Conservation (phyloP, 2,888 invertebrate genomes). For the Heliothis peltigera region DNA sequence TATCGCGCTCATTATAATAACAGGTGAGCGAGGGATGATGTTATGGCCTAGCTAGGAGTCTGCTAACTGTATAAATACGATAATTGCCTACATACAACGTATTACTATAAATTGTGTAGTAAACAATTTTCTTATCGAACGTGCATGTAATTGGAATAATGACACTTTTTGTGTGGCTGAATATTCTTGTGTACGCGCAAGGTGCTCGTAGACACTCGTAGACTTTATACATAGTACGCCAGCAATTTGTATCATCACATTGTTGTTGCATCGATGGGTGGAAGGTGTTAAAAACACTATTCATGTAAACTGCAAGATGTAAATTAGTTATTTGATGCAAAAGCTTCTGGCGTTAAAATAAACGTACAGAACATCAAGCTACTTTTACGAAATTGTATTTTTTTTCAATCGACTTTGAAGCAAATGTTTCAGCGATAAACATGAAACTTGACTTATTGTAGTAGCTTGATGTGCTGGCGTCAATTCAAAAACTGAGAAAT, state of each 20-base stretch:
- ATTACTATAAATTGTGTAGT: constrained; percentile 54
- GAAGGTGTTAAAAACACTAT: constrained; percentile 34
- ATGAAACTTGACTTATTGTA: too few relatives aligned
- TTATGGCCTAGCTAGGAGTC: constrained; percentile 55
- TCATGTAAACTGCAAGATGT: constrained; percentile 15
- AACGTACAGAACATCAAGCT: too few relatives aligned
- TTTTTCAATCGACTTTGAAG: too few relatives aligned
- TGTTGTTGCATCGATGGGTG: constrained; percentile 22
- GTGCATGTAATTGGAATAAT: constrained; percentile 55
- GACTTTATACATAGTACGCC: constrained; percentile 6
- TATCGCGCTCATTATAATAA: constrained; percentile 63
- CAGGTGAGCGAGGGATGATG: constrained; percentile 78
- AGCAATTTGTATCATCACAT: constrained; percentile 30
- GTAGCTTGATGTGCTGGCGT: too few relatives aligned
- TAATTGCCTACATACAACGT: constrained; percentile 37
- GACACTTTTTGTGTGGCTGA: constrained; percentile 37
- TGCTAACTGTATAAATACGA: constrained; percentile 43
- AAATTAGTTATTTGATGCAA: constrained; percentile 7
- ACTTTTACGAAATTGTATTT: too few relatives aligned
- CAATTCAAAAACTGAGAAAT: too few relatives aligned
- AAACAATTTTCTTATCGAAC: constrained; percentile 49
- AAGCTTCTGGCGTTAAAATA: background rate
- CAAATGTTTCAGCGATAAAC: too few relatives aligned
- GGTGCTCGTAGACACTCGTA: constrained; percentile 28
- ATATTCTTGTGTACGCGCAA: constrained; percentile 37